Evolutionary conservation across 2,113 vertebrate species (phyloP), one percentile per base, ranked within the genome.

Genomic region (Psittacara wagleri): DNA sequence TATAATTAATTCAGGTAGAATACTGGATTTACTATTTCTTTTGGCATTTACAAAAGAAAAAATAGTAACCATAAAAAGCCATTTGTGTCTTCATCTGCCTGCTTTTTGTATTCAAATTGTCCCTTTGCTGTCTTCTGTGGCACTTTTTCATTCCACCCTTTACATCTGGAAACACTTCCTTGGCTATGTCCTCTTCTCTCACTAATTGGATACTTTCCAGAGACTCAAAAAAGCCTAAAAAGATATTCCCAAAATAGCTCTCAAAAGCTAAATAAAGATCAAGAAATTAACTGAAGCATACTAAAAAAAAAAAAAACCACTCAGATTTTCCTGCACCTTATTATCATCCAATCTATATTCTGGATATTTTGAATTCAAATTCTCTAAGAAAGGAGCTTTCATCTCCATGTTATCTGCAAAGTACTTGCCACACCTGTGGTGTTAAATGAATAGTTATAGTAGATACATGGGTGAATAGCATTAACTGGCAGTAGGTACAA

Each of bases 381-480:
- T 88, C 39, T 83, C 19, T 86, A 37, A 70, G 61, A 83, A 90
- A 92, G 68, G 33, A 83, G 74, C 68, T 33, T 86, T 93, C 79
- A 62, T 70, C 79, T 94, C 77, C 54, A 14, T 5, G 69, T 68
- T 93, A 78, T 78, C 86, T 93, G 93, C 68, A 86, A 88, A 93
- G 83, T 37, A 77, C 37, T 77, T 66, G 73, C 92, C 92, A 96
- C 95, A 96, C 92, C 90, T 95, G 92, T 64, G 76, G 79, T 95
- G 95, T 75, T 90, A 75, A 88, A 83, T 90, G 64, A 86, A 86
- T 68, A 81, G 62, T 83, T 78, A 90, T 23, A 92, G 93, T 61
- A 88, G 83, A 84, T 29, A 88, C 22, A 64, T 41, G 90, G 85
- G 76, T 94, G 96, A 95, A 92, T 78, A 92, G 76, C 76, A 80